These are phyloP conservation scores for Gymnoscopelus microlampas DNA, from an alignment of 2,797 vertebrate species.

Conservation along the genomic window DNA sequence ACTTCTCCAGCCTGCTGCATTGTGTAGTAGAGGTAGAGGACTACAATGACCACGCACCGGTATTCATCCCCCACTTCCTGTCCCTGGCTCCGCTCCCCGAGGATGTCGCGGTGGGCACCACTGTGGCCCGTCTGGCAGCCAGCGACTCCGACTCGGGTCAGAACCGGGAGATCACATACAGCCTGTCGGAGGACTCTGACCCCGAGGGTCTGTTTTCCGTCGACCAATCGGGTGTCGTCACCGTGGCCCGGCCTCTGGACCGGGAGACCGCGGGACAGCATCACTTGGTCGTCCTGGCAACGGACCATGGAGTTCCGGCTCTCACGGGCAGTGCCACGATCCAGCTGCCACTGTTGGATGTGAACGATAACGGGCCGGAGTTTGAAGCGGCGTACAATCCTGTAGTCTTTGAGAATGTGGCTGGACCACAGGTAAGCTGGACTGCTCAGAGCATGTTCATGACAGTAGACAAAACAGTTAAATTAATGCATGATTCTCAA, in stretches of 20 bases:
- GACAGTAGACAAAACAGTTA: too few species aligned
- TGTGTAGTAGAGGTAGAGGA: conserved; percentile 90
- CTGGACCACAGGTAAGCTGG: conserved; percentile 76
- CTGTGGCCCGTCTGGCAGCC: conserved; percentile 82
- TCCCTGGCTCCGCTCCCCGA: conserved; percentile 83
- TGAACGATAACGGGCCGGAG: conserved; percentile 90
- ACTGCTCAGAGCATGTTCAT: neutral
- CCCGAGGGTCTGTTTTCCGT: conserved; percentile 82
- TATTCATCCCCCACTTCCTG: conserved; percentile 86
- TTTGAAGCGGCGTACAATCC: conserved; percentile 86
- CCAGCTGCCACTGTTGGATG: conserved; percentile 84
- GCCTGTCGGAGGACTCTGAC: conserved; percentile 83
- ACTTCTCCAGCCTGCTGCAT: conserved; percentile 85
- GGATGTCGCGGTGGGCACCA: conserved; percentile 83
- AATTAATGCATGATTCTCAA: too few species aligned
- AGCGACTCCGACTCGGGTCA: conserved; percentile 87
- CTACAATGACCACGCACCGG: conserved; percentile 88
- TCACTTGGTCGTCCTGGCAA: conserved; percentile 84
- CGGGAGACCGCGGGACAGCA: conserved; percentile 82
- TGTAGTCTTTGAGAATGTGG: conserved; percentile 87
- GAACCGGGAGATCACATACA: conserved; percentile 87
- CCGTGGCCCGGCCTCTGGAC: conserved; percentile 83
- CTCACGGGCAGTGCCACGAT: conserved; percentile 85
- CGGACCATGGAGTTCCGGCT: conserved; percentile 84
- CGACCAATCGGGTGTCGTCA: conserved; percentile 82